Evolutionary conservation across 2,888 invertebrate genomes (phyloP).

Genomic region (Bombyx huttoni): DNA sequence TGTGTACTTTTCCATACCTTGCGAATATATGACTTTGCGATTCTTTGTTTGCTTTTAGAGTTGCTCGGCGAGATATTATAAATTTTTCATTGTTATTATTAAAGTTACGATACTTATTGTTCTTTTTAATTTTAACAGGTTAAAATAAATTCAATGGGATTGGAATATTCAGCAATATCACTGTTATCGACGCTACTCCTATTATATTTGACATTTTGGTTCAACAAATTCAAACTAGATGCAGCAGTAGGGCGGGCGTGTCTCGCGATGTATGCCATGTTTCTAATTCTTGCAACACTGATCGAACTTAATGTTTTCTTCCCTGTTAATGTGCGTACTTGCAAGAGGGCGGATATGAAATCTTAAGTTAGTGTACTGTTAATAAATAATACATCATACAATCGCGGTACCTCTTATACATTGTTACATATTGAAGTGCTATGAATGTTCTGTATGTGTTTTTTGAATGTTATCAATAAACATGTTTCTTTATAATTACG

Average conservation of each 20-base stretch:
- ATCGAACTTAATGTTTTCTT: slow-evolving; percentile 96
- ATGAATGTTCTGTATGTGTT: slow-evolving; percentile 19
- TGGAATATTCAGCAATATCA: slow-evolving; percentile 92
- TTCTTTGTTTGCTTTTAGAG: not conserved
- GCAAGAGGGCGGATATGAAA: slow-evolving; percentile 72
- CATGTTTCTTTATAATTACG: not conserved
- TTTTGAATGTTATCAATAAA: slow-evolving; percentile 7
- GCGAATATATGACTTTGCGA: not conserved
- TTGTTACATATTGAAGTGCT: slow-evolving; percentile 19
- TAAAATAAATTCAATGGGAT: slow-evolving; percentile 90
- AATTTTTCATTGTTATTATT: slow-evolving; percentile 15
- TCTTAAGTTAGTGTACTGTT: slow-evolving; percentile 25
- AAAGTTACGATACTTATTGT: no score
- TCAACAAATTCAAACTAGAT: slow-evolving; percentile 90
- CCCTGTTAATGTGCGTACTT: slow-evolving; percentile 89
- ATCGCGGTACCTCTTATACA: slow-evolving; percentile 24
- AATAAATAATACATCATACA: slow-evolving; percentile 18
- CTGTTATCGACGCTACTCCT: slow-evolving; percentile 87
- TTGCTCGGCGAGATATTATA: slow-evolving; percentile 4
- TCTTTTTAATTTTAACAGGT: slow-evolving; percentile 58
- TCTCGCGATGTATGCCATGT: slow-evolving; percentile 88
- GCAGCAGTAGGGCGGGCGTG: slow-evolving; percentile 88
- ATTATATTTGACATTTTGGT: slow-evolving; percentile 86
- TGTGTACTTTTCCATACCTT: not conserved
- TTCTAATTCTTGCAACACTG: slow-evolving; percentile 88